Evolutionary conservation across 2,797 vertebrate genomes (phyloP).

Genomic region (Etheostoma perlongum): DNA sequence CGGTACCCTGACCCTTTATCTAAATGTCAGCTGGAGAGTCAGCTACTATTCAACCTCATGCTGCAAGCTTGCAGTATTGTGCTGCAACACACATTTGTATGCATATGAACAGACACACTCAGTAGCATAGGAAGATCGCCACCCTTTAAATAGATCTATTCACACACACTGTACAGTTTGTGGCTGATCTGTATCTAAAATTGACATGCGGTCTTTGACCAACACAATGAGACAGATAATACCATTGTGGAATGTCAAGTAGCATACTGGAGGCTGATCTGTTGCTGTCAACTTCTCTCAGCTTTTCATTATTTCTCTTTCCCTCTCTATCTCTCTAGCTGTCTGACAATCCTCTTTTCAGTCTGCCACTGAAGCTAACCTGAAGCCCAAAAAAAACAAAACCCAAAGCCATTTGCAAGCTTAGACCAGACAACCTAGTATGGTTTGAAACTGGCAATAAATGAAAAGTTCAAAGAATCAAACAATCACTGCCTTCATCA

Average conservation of each 20-base stretch:
- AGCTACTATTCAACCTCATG: not conserved
- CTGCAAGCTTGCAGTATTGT: conserved; percentile 10
- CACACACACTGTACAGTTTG: not conserved
- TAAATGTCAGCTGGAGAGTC: conserved; percentile 15
- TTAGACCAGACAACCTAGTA: conserved; percentile 22
- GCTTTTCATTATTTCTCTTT: conserved; percentile 37
- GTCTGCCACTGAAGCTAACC: conserved; percentile 23
- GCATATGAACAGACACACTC: conserved; percentile 1
- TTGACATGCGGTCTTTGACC: not conserved
- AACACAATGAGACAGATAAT: conserved; percentile 36
- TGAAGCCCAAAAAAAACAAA: not conserved
- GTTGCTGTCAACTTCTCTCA: conserved; percentile 28
- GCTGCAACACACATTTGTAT: conserved; percentile 27
- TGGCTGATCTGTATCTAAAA: conserved; percentile 13
- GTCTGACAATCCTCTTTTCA: conserved; percentile 40
- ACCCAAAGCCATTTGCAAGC: conserved; percentile 6
- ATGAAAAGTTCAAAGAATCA: not conserved
- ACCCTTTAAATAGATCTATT: not conserved
- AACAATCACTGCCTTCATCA: conserved; percentile 1
- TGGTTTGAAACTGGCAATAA: not conserved
- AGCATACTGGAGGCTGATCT: conserved; percentile 22
- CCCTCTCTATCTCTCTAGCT: conserved; percentile 4
- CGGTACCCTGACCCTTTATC: conserved; percentile 5
- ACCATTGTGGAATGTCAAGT: conserved; percentile 55
- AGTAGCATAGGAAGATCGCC: not conserved